Evolutionary conservation across 2,113 vertebrate genomes (phyloP).

Genomic region (Baryphthengus martii): DNA sequence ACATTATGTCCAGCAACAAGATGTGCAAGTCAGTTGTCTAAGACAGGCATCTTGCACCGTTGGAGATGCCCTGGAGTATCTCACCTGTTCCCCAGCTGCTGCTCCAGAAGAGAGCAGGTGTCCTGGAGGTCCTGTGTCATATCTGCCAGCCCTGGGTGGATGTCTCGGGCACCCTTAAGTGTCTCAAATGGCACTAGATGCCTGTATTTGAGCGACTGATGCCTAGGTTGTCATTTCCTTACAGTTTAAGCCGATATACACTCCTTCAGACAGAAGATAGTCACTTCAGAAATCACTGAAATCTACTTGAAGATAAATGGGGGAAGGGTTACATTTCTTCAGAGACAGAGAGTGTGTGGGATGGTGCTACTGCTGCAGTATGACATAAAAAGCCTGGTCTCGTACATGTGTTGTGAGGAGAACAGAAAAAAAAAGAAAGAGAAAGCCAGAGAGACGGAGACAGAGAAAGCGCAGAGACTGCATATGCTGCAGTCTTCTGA

Average conservation of each 20-base stretch:
- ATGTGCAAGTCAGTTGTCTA: slow-evolving; percentile 1
- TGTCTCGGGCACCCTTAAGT: not conserved
- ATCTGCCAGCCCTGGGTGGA: slow-evolving; percentile 43
- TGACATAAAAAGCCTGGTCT: slow-evolving; percentile 66
- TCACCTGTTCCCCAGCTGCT: slow-evolving; percentile 66
- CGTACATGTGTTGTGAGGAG: slow-evolving; percentile 39
- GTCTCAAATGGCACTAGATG: slow-evolving; percentile 16
- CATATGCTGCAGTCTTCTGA: not conserved
- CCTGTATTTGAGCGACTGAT: not conserved
- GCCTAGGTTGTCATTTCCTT: slow-evolving; percentile 33
- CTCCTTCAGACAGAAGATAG: slow-evolving; percentile 10
- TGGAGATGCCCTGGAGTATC: slow-evolving; percentile 20
- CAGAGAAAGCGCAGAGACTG: not conserved
- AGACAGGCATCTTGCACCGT: not conserved
- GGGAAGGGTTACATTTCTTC: slow-evolving; percentile 56
- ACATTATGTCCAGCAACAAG: not conserved
- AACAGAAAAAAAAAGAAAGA: slow-evolving; percentile 10
- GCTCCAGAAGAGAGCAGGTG: slow-evolving; percentile 58
- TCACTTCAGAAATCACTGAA: slow-evolving; percentile 40
- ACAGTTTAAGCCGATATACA: not conserved
- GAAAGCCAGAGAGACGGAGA: not conserved
- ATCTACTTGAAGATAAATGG: not conserved
- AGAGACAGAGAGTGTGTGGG: slow-evolving; percentile 61
- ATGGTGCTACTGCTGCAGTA: slow-evolving; percentile 59
- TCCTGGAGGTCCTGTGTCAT: slow-evolving; percentile 65